Conservation (phyloP, 2,888 invertebrate species). For the Enoplolaimus lenunculus region DNA sequence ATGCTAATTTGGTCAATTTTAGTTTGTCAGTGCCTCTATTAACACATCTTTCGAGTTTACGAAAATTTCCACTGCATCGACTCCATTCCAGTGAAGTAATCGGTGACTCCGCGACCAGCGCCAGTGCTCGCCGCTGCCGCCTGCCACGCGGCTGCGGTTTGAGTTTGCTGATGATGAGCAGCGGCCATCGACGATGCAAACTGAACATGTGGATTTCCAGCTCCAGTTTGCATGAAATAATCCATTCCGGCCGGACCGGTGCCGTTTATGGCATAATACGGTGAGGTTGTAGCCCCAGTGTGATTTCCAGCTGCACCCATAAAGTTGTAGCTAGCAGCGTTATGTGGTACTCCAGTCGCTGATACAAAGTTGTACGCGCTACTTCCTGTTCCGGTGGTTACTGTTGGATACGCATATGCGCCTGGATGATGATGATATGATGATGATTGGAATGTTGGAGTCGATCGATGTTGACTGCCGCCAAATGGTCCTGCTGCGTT, state of each 20-base stretch:
- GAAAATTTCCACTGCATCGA: neutral
- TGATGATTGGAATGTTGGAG: neutral
- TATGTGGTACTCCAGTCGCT: no score
- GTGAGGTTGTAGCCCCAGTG: neutral
- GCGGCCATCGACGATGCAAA: neutral
- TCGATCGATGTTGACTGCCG: no score
- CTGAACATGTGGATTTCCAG: neutral
- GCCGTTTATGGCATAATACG: conserved; percentile 13
- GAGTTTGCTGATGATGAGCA: neutral
- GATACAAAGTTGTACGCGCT: neutral
- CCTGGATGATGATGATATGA: neutral
- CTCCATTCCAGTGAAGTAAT: neutral
- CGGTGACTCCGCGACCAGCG: neutral
- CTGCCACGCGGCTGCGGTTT: neutral
- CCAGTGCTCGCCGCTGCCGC: neutral
- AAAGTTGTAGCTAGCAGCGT: neutral
- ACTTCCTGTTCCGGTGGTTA: neutral
- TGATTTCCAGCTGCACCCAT: neutral
- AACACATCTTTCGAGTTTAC: no score
- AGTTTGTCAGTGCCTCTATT: no score
- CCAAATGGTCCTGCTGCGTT: no score
- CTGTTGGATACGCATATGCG: no score
- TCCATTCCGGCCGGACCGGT: neutral
- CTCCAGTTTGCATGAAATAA: neutral
- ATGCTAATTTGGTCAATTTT: no score